Conservation (phyloP, 2,113 vertebrate species). For the Eublepharis macularius region DNA sequence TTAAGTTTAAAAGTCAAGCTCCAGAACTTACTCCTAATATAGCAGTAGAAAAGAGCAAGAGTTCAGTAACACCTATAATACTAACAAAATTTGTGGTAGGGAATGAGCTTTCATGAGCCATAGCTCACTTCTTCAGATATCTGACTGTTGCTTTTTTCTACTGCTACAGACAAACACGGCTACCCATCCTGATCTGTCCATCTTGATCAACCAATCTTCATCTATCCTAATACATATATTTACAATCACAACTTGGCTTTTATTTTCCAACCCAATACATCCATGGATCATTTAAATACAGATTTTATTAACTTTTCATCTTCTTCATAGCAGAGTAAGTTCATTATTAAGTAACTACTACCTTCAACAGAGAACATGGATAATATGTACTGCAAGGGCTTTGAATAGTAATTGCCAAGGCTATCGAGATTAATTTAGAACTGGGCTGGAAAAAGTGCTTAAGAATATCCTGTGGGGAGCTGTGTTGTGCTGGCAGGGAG, state of each 20-base stretch:
- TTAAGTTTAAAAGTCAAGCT: no score
- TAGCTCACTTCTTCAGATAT: no score
- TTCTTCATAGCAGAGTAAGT: constrained; percentile 22
- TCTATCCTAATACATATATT: background rate
- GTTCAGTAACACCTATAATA: no score
- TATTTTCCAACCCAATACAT: background rate
- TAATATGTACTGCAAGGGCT: constrained; percentile 34
- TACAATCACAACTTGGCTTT: background rate
- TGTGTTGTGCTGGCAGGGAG: constrained; percentile 41
- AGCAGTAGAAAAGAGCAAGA: no score
- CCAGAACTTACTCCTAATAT: no score
- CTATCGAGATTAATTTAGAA: constrained; percentile 43
- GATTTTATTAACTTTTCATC: constrained; percentile 50
- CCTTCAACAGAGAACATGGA: constrained; percentile 25
- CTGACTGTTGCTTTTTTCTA: no score
- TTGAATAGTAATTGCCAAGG: constrained; percentile 56
- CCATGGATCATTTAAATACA: constrained; percentile 15
- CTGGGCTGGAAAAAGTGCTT: constrained; percentile 54
- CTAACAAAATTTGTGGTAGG: no score
- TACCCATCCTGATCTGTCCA: no score
- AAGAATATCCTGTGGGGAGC: constrained; percentile 47
- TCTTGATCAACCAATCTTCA: no score
- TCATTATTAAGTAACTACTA: constrained; percentile 17
- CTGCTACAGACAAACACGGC: no score
- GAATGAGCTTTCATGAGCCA: no score